Conservation (phyloP, 2,797 vertebrate genomes). For the Artibeus jamaicensis region DNA sequence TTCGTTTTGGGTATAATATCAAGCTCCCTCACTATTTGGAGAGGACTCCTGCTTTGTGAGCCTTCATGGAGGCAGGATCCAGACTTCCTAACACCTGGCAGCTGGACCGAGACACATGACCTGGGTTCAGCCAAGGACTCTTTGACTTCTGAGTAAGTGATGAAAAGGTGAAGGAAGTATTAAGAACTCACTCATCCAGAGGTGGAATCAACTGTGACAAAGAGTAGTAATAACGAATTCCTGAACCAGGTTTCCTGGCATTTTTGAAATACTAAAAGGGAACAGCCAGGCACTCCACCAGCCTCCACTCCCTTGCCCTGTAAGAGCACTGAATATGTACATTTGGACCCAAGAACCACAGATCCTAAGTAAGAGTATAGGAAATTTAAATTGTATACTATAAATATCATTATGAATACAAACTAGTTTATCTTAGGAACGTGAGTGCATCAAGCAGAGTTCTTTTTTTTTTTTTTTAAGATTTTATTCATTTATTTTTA, state of each 20-base stretch:
- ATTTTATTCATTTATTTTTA: no score
- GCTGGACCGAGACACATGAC: neutral
- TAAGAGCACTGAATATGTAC: neutral
- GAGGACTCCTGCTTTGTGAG: neutral
- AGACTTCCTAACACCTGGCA: neutral
- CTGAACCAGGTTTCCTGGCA: neutral
- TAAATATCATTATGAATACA: neutral
- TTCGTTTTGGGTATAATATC: neutral
- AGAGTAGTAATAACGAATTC: neutral
- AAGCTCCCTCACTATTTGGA: neutral
- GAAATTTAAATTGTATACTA: neutral
- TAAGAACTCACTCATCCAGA: neutral
- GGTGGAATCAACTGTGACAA: neutral
- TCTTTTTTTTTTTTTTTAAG: no score
- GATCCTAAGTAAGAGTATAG: neutral
- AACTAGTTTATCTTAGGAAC: neutral
- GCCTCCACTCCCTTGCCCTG: neutral
- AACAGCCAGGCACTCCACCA: neutral
- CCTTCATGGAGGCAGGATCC: neutral
- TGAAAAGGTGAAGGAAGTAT: neutral
- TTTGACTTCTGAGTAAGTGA: neutral
- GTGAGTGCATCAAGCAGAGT: neutral
- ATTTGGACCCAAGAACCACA: neutral
- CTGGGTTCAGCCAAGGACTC: neutral
- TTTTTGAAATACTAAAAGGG: neutral